Evolutionary conservation across 2,888 invertebrate genomes (phyloP).

Genomic region (Melieria crassipennis): DNA sequence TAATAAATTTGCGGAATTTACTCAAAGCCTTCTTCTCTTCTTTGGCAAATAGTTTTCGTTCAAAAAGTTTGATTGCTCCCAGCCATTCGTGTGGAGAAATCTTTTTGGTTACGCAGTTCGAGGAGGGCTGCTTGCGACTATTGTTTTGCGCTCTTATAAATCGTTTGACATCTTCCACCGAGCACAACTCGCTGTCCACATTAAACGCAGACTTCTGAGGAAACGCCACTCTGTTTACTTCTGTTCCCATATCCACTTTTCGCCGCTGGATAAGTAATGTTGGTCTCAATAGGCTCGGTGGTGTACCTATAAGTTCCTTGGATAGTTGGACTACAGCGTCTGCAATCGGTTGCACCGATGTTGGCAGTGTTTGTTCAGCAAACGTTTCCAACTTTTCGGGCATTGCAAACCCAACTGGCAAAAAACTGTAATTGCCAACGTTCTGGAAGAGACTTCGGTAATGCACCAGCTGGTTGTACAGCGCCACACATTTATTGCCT

Average conservation of each 20-base stretch:
- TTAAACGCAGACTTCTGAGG: constrained; percentile 36
- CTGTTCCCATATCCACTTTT: constrained; percentile 48
- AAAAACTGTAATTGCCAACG: constrained; percentile 45
- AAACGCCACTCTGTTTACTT: constrained; percentile 4
- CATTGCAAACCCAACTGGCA: constrained; percentile 43
- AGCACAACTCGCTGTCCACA: constrained; percentile 41
- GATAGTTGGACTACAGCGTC: neutral
- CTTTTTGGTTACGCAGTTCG: constrained; percentile 48
- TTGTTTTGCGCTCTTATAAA: constrained; percentile 56
- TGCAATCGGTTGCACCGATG: neutral
- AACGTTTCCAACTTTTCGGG: constrained; percentile 45
- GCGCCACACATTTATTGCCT: constrained; percentile 45
- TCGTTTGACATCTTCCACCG: constrained; percentile 50
- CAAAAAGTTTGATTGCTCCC: constrained; percentile 54
- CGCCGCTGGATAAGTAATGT: constrained; percentile 41
- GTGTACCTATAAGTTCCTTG: neutral
- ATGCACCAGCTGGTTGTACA: constrained; percentile 49
- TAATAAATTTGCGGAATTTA: constrained; percentile 59
- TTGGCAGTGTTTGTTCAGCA: neutral
- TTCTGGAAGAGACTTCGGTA: neutral
- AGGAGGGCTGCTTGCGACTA: constrained; percentile 46
- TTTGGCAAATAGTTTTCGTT: constrained; percentile 51
- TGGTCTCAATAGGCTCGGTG: neutral
- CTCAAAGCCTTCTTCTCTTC: constrained; percentile 54
- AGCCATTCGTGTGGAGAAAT: constrained; percentile 59